Percentiles rank a stretch among this genome's conserved stretches.
These are phyloP conservation scores for Amblyopsis hoosieri DNA, from an alignment of 2,797 vertebrate species.

Conservation along the genomic window DNA sequence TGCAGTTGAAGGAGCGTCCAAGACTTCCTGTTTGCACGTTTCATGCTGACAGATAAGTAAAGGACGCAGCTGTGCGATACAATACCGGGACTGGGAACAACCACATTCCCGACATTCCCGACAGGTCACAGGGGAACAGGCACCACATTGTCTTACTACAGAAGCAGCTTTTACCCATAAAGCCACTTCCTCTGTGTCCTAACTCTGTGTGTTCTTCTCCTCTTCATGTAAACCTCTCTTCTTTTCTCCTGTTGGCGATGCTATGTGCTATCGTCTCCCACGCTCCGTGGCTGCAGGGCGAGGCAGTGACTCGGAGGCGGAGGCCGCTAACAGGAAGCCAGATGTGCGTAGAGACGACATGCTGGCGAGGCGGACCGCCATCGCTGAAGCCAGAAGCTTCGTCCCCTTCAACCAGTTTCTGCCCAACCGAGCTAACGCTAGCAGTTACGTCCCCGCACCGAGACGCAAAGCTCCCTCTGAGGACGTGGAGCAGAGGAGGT, in stretches of 20 bases:
- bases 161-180: not conserved
- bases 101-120: constrained; percentile 33
- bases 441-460: constrained; percentile 85
- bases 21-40: constrained; percentile 60
- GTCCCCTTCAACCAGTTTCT: constrained; percentile 98
- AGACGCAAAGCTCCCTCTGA: constrained; percentile 87
- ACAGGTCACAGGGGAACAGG: constrained; percentile 25
- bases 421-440: constrained; percentile 92
- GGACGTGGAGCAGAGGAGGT: constrained; percentile 87
- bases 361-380: constrained; percentile 89
- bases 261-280: not conserved
- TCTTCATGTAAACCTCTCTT: not conserved
- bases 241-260: too few relatives aligned
- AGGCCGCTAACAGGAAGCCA: constrained; percentile 87
- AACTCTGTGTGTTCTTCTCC: not conserved
- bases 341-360: constrained; percentile 98
- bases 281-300: constrained; percentile 76
- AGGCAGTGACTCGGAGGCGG: constrained; percentile 90
- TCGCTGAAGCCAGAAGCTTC: constrained; percentile 85
- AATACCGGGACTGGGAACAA: constrained; percentile 31
- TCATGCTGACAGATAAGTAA: constrained; percentile 38
- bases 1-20: constrained; percentile 7
- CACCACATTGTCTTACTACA: not conserved
- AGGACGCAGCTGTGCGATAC: constrained; percentile 33
- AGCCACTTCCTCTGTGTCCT: not conserved